Evolutionary conservation across 2,113 vertebrate species (phyloP), one percentile per base, ranked within the genome.

Genomic region (Nycticebus coucang): DNA sequence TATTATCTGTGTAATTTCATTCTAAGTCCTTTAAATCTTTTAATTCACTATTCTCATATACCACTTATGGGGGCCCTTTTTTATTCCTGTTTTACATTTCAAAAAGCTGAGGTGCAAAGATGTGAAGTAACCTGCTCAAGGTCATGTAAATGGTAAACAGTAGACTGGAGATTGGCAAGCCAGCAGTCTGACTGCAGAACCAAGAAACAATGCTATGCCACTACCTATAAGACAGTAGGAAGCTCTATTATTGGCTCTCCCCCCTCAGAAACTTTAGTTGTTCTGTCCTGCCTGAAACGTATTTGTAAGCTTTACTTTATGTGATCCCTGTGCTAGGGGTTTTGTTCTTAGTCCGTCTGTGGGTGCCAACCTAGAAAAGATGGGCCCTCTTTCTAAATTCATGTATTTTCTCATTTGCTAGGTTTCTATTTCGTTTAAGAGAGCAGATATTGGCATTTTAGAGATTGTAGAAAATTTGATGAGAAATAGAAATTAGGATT

Each of bases 41-140:
- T 81, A 85, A 68, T 28, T 84, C 18, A 69, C 9, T 89, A 57
- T 82, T 71, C 1, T 66, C n/a, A 92, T 22, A 66, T 78, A 79
- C 35, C 33, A 87, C 15, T 55, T 74, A 8, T 24, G 8, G 18
- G 45, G 2, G 3, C 14, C 45, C 41, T 37, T 2, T 37, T 77
- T 96, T 93, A 53, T 92, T 90, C 12, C 17, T 89, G 22, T 87
- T 74, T 94, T 92, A 79, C 22, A 57, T 14, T 30, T 86, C 37
- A 72, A 45, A 28, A 94, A 92, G 60, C 59, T 72, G 41, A 95
- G 90, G 60, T 21, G 35, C 19, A 78, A 50, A 64, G 45, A 79
- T 62, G 26, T 21, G 41, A 85, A 91, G 30, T 87, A 69, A 93
- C 8, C 83, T 83, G 7, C 5, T 3, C n/a, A 84, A 62, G 35